Percentiles rank a stretch among this genome's conserved stretches.
Conservation (phyloP, 2,113 vertebrate genomes). For the Myrmecobius fasciatus region DNA sequence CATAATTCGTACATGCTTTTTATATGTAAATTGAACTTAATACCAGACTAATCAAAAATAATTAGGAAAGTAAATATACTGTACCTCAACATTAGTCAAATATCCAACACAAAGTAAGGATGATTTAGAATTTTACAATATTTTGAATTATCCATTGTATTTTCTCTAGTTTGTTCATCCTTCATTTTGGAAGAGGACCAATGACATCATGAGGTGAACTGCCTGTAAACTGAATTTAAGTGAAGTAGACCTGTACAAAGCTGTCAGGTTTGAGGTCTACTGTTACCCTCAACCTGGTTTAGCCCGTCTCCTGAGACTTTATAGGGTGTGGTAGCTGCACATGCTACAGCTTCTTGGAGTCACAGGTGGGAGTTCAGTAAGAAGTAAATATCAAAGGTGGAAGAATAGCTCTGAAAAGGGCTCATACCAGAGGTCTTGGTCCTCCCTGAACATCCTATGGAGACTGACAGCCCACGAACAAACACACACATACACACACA, state of each 20-base stretch:
- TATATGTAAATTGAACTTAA: conserved; percentile 28
- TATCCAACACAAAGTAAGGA: background rate
- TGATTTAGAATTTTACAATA: background rate
- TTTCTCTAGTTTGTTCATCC: background rate
- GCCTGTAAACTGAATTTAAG: background rate
- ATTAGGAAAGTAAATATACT: conserved; percentile 30
- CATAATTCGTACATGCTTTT: background rate
- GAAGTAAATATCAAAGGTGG: too few species aligned
- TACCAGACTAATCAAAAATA: background rate
- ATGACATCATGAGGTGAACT: background rate
- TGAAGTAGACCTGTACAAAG: background rate
- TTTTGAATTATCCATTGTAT: background rate
- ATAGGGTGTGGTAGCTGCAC: background rate
- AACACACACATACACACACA: background rate
- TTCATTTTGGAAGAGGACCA: background rate
- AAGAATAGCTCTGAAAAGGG: background rate
- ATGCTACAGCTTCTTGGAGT: background rate
- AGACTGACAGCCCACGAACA: background rate
- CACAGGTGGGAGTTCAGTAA: background rate
- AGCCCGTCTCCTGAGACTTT: background rate
- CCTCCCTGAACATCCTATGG: background rate
- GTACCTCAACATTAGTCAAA: background rate
- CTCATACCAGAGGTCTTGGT: background rate
- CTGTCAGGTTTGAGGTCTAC: background rate
- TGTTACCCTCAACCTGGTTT: background rate